These are phyloP conservation scores for Dendrocopos noguchii DNA, from an alignment of 2,113 vertebrate species.

Conservation along the genomic window DNA sequence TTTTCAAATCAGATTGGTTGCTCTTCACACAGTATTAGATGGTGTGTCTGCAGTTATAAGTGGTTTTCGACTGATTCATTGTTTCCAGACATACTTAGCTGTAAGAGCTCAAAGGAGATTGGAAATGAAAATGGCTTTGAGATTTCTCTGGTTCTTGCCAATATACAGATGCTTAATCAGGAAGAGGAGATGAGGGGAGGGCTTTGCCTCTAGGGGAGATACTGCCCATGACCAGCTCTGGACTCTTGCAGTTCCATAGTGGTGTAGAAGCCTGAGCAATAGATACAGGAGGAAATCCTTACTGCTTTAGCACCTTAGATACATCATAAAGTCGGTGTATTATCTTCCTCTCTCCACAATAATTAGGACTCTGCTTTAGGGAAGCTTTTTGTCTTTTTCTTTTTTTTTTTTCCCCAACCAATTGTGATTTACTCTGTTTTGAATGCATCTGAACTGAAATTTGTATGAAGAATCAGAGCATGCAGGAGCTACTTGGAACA, in stretches of 20 bases:
- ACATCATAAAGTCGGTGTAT: background rate
- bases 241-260: background rate
- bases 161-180: background rate
- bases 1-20: background rate
- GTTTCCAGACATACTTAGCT: background rate
- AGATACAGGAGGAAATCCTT: background rate
- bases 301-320: background rate
- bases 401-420: background rate
- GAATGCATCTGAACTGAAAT: background rate
- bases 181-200: background rate
- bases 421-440: background rate
- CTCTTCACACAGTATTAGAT: background rate
- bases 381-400: background rate
- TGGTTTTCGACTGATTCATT: background rate
- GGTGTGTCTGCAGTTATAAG: background rate
- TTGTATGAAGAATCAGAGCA: background rate
- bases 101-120: background rate
- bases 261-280: background rate
- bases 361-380: background rate
- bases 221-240: background rate
- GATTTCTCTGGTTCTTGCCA: background rate
- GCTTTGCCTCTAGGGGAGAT: background rate
- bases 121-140: background rate
- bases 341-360: background rate
- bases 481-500: background rate